Percentiles rank a stretch among this genome's conserved stretches.
phyloP scores from a whole-genome alignment of 2,113 vertebrate genomes.

The Onychostruthus taczanowskii region DNA sequence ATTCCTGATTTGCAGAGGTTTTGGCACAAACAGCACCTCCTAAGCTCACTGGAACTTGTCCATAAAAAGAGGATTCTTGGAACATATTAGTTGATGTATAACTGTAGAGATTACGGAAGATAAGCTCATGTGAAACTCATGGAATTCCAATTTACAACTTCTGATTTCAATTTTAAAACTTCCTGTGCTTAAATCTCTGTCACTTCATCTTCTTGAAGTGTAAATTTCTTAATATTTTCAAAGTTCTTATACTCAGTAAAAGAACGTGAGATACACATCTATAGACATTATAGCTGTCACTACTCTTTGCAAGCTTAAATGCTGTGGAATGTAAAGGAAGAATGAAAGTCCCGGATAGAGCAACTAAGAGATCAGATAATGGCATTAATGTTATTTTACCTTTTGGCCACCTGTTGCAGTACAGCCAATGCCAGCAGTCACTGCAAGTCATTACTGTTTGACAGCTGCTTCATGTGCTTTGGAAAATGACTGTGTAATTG shows the following conservation, averaged over 20 bases:
- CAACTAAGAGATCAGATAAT: background rate
- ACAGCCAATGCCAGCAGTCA: background rate
- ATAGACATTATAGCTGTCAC: background rate
- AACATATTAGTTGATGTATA: background rate
- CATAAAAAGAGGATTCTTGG: background rate
- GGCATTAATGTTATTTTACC: background rate
- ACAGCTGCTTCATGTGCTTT: constrained; percentile 47
- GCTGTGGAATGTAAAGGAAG: background rate
- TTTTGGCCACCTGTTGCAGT: constrained; percentile 37
- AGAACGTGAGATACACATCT: background rate
- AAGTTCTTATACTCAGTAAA: background rate
- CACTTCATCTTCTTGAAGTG: background rate
- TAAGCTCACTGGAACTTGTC: background rate
- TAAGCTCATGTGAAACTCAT: background rate
- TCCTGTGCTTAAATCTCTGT: background rate
- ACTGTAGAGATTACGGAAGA: background rate
- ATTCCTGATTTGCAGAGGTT: background rate
- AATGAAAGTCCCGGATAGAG: background rate
- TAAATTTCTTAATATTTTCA: background rate
- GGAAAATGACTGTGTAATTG: constrained; percentile 41
- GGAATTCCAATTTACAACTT: background rate
- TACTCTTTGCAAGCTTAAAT: background rate
- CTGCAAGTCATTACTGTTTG: constrained; percentile 34
- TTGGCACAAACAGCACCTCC: background rate
- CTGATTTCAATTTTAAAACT: background rate